These are phyloP conservation scores for Nomada hirtipes DNA, from an alignment of 2,888 invertebrate species.

Conservation along the genomic window DNA sequence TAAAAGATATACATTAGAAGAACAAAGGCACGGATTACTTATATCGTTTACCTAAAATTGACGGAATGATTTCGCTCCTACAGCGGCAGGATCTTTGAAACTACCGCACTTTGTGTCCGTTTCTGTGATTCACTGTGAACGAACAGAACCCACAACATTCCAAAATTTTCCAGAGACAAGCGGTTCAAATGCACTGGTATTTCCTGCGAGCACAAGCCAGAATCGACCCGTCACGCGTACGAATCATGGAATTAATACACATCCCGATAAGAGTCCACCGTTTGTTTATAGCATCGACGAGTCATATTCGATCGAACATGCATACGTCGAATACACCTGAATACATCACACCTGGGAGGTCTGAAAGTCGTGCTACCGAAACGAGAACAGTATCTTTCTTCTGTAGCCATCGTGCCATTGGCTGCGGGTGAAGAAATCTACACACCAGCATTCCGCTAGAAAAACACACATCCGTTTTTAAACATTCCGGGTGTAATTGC, in stretches of 20 bases:
- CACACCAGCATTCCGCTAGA: constrained; percentile 21
- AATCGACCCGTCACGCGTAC: not conserved
- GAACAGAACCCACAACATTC: constrained; percentile 44
- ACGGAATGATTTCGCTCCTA: constrained; percentile 5
- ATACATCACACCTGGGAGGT: constrained; percentile 41
- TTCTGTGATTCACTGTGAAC: constrained; percentile 37
- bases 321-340: constrained; percentile 41
- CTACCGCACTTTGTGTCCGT: constrained; percentile 55
- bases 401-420: constrained; percentile 17
- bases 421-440: not conserved
- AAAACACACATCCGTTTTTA: constrained; percentile 28
- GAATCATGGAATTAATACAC: constrained; percentile 20
- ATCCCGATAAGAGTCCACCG: constrained; percentile 28
- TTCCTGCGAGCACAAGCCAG: constrained; percentile 2
- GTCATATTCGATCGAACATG: constrained; percentile 48
- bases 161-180: constrained; percentile 35
- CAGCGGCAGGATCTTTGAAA: constrained; percentile 38
- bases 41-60: constrained; percentile 47
- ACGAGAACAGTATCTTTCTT: constrained; percentile 51
- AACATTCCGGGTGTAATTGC: constrained; percentile 11
- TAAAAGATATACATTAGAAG: too few relatives aligned
- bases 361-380: constrained; percentile 27
- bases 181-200: constrained; percentile 7
- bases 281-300: constrained; percentile 58
- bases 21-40: not conserved